Evolutionary conservation across 2,888 invertebrate species (phyloP).

Genomic region (Platycheirus albimanus): DNA sequence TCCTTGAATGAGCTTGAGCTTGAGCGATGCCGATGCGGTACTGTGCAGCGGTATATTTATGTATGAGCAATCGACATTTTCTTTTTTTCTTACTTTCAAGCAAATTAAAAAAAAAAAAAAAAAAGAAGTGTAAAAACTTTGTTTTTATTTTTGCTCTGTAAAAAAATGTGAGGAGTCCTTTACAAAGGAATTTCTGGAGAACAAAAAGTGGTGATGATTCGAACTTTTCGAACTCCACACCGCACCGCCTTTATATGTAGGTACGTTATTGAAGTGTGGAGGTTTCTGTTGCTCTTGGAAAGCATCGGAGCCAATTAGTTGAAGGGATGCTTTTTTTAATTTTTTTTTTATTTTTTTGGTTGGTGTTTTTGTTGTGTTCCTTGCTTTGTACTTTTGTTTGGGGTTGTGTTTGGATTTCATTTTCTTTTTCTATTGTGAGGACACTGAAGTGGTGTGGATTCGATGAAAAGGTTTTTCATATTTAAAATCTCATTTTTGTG

Average conservation of each 20-base stretch:
- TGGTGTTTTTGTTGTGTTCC: conserved; percentile 15
- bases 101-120: conserved; percentile 38
- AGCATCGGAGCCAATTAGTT: conserved; percentile 48
- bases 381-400: conserved; percentile 16
- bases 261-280: conserved; percentile 59
- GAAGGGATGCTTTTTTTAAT: conserved; percentile 42
- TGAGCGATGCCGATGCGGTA: no score
- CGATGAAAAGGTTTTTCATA: background rate
- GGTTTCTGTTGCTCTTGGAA: conserved; percentile 32
- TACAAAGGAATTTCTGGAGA: conserved; percentile 50
- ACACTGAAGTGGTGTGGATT: background rate
- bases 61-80: conserved; percentile 55
- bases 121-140: no score
- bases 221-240: background rate
- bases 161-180: conserved; percentile 12
- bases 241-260: conserved; percentile 1
- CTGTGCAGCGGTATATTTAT: conserved; percentile 14
- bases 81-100: background rate
- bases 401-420: background rate
- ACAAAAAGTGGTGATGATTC: conserved; percentile 22
- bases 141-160: no score
- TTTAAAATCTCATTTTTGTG: background rate
- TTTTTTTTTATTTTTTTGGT: no score
- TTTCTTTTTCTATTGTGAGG: background rate
- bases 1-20: conserved; percentile 33